These are phyloP conservation scores for Platycheirus rosarum DNA, from an alignment of 2,888 invertebrate species.

Conservation along the genomic window DNA sequence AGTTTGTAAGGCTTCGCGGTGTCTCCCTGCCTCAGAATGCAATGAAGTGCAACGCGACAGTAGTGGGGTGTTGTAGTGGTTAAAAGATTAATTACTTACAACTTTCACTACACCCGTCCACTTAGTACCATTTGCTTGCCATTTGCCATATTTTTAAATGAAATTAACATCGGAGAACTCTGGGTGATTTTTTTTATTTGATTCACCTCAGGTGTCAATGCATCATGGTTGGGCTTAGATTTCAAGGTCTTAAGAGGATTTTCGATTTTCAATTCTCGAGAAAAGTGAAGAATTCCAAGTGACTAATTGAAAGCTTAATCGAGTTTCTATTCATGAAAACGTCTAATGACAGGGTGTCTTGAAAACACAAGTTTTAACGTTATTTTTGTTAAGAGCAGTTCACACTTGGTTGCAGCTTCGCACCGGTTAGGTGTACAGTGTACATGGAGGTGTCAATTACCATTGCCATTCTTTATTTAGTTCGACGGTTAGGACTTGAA, in stretches of 20 bases:
- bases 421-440: neutral
- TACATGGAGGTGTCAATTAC: conserved; percentile 65
- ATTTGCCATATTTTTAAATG: conserved; percentile 28
- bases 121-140: conserved; percentile 25
- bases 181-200: neutral
- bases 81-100: conserved; percentile 71
- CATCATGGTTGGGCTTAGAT: conserved; percentile 48
- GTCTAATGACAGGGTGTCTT: conserved; percentile 18
- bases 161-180: conserved; percentile 1
- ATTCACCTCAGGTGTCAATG: conserved; percentile 62
- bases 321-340: conserved; percentile 41
- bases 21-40: conserved; percentile 53
- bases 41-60: conserved; percentile 68
- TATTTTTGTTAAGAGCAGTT: conserved; percentile 52
- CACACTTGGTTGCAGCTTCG: conserved; percentile 55
- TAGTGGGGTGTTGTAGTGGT: conserved; percentile 69
- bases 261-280: conserved; percentile 5
- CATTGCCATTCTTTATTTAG: conserved; percentile 47
- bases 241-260: conserved; percentile 41
- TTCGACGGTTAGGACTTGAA: conserved; percentile 44
- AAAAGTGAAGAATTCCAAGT: conserved; percentile 37
- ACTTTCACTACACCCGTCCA: conserved; percentile 61
- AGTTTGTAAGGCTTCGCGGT: conserved; percentile 69
- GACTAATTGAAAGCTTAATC: conserved; percentile 70
- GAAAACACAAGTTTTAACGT: conserved; percentile 13